phyloP scores from a whole-genome alignment of 2,888 invertebrate genomes.

The Caenorhabditis sp. region DNA sequence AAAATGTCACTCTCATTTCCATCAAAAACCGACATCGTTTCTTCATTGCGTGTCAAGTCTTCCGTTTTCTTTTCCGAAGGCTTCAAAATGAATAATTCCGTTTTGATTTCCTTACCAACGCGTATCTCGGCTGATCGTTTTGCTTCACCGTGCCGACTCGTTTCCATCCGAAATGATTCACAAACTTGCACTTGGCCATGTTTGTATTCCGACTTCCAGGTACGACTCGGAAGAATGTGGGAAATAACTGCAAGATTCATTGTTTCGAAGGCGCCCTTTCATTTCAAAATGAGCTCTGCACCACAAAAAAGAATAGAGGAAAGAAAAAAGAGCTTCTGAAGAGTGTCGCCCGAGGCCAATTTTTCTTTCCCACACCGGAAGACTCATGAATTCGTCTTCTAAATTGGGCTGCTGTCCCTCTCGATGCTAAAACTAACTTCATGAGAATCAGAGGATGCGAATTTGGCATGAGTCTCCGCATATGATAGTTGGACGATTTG shows the following conservation, averaged over 20 bases:
- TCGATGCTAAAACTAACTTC: constrained; percentile 67
- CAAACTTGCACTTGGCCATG: constrained; percentile 87
- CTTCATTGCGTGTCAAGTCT: constrained; percentile 46
- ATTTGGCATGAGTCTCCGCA: constrained; percentile 83
- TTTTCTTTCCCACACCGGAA: constrained; percentile 63
- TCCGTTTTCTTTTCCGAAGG: constrained; percentile 11
- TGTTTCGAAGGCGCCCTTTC: constrained; percentile 41
- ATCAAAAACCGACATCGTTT: constrained; percentile 39
- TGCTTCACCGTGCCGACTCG: constrained; percentile 97
- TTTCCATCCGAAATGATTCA: constrained; percentile 97
- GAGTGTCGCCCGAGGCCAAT: constrained; percentile 54
- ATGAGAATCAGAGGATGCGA: constrained; percentile 79
- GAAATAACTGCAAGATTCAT: constrained; percentile 79
- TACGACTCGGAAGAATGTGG: constrained; percentile 82
- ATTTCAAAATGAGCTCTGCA: constrained; percentile 35
- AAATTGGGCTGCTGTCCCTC: constrained; percentile 39
- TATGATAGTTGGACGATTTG: constrained; percentile 88
- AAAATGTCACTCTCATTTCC: constrained; percentile 57
- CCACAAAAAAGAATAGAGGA: neutral
- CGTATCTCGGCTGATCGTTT: constrained; percentile 92
- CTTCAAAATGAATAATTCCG: constrained; percentile 50
- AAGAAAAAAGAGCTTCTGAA: constrained; percentile 39
- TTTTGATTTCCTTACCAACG: constrained; percentile 87
- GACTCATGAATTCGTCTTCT: constrained; percentile 58
- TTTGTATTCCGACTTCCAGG: constrained; percentile 81